Evolutionary conservation across 2,113 vertebrate genomes (phyloP).

Genomic region (Abramis brama): DNA sequence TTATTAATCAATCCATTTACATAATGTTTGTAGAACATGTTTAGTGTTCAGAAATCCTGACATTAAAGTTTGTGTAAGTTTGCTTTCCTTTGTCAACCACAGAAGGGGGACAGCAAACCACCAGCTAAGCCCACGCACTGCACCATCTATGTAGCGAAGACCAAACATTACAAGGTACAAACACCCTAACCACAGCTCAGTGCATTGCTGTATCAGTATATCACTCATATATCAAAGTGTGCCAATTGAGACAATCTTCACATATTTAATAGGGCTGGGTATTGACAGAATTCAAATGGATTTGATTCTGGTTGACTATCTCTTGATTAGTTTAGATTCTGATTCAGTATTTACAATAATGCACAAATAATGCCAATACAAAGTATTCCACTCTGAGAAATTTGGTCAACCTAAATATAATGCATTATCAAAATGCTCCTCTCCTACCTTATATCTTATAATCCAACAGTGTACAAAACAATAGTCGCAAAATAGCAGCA

Average conservation of each 20-base stretch:
- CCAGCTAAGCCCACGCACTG: conserved; percentile 87
- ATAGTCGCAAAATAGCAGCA: too few relatives aligned
- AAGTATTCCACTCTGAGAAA: too few relatives aligned
- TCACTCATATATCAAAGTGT: neutral
- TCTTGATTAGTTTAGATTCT: too few relatives aligned
- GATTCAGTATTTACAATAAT: too few relatives aligned
- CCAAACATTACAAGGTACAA: conserved; percentile 87
- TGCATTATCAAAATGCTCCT: too few relatives aligned
- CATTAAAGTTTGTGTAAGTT: neutral
- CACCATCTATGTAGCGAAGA: conserved; percentile 91
- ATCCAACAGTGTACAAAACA: too few relatives aligned
- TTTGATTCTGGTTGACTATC: neutral
- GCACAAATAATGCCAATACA: too few relatives aligned
- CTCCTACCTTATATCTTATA: too few relatives aligned
- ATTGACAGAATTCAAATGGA: neutral
- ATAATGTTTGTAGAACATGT: neutral
- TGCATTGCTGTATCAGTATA: neutral
- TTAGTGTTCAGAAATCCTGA: neutral
- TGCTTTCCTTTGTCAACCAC: neutral
- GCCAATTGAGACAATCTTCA: too few relatives aligned
- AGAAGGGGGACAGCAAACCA: conserved; percentile 83
- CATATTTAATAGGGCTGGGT: neutral
- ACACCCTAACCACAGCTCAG: neutral
- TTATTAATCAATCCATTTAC: neutral
- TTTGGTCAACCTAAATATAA: too few relatives aligned